phyloP scores from a whole-genome alignment of 1,140 invertebrate genomes.

The Cotesia chilonis region DNA sequence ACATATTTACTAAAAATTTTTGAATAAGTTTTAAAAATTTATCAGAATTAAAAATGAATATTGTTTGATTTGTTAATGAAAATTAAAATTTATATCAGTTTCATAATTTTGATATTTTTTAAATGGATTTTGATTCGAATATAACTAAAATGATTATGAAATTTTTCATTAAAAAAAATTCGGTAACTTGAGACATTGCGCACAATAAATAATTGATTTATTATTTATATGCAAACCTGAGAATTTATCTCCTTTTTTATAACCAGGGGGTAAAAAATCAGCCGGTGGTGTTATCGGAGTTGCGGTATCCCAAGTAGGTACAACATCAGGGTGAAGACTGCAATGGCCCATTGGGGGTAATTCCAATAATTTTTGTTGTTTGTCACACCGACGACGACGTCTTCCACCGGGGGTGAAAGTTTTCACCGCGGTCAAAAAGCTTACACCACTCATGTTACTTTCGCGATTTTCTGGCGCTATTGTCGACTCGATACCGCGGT shows the following conservation, averaged over 20 bases:
- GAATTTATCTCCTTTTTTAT: constrained; percentile 62
- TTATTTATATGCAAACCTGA: constrained; percentile 52
- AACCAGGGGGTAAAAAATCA: constrained; percentile 71
- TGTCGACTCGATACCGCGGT: neutral
- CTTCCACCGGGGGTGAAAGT: constrained; percentile 73
- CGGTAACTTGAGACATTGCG: neutral
- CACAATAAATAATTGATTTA: neutral
- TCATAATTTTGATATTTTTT: too few relatives aligned
- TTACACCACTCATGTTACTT: constrained; percentile 69
- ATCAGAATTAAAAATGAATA: too few relatives aligned
- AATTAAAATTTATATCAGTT: too few relatives aligned
- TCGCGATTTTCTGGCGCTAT: neutral
- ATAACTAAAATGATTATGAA: neutral
- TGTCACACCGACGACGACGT: constrained; percentile 69
- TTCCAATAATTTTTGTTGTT: constrained; percentile 69
- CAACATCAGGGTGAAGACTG: constrained; percentile 67
- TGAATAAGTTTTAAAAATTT: too few relatives aligned
- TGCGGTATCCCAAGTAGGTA: constrained; percentile 68
- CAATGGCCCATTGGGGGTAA: constrained; percentile 62
- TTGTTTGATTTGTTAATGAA: too few relatives aligned
- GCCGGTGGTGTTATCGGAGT: constrained; percentile 75
- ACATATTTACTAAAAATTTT: too few relatives aligned
- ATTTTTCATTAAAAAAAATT: neutral
- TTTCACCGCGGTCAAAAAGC: constrained; percentile 71
- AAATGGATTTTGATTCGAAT: too few relatives aligned